Base-by-base conservation (phyloP, 2,797 vertebrate genomes). In the Tokudaia tokunoshimensis region DNA sequence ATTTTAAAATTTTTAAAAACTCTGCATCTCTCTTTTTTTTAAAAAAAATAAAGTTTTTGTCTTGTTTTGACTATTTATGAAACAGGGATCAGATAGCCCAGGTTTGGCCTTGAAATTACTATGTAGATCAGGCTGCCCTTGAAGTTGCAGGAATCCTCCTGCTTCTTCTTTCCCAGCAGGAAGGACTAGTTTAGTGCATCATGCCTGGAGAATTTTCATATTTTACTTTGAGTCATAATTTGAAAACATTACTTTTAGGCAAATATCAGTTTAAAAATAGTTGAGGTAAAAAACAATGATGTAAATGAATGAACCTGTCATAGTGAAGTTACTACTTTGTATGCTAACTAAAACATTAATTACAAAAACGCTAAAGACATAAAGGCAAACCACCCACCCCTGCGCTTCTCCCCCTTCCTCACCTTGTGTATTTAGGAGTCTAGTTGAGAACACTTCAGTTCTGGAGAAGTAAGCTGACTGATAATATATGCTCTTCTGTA, bases 1-100 rank as follows among this genome's bases (percentile, higher is more conserved):
- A 9, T 63, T 96, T 93, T 61, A 52, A 52, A 52, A 52, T 81
- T 92, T 72, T 94, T 17, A n/a, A 82, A 95, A 88, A 4, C n/a
- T 14, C 4, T n/a, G 37, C 61, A 44, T 31, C 5, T 74, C 72
- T 47, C 10, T 76, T 44, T 24, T 57, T 37, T 26, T 50, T 50
- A 50, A 50, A 50, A 22, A n/a, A n/a, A 70, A n/a, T 14, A 70
- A 70, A 14, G 65, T 15, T 37, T 20, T 72, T 50, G 2, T 5
- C 65, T 90, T 52, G 6, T 50, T 79, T 52, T 52, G 52, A 14
- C 55, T 76, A 14, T 44, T 89, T 76, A 59, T 59, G 17, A 79
- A 26, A n/a, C 13, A 79, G 44, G 57, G 0, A n/a, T 65, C 59
- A 3, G 3, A 70, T 37, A 59, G 50, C 15, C 26, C 52, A 44